These are phyloP conservation scores for Sternotherus odoratus DNA, from an alignment of 2,797 vertebrate species.

Conservation along the genomic window DNA sequence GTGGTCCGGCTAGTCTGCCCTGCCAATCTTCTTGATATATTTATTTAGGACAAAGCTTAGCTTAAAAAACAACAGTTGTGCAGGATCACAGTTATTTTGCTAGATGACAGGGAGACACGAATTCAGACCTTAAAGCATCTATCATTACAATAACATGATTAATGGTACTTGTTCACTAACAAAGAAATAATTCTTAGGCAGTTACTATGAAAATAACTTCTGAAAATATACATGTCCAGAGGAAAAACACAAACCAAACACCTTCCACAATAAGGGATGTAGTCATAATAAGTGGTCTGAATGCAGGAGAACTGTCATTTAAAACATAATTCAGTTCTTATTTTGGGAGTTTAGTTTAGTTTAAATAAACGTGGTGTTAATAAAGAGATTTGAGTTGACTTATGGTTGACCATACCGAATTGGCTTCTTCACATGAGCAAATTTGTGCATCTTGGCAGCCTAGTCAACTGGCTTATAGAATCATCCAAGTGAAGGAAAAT, in stretches of 20 bases:
- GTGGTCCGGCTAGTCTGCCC: neutral
- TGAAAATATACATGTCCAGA: slow-evolving; percentile 13
- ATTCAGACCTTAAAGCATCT: neutral
- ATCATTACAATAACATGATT: neutral
- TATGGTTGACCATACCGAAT: no score
- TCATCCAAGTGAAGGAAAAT: neutral
- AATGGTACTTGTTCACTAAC: neutral
- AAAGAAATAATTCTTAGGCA: neutral
- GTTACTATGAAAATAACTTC: neutral
- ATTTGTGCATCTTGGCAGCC: slow-evolving; percentile 39
- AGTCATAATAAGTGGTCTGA: neutral
- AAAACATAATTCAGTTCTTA: neutral
- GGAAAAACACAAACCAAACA: slow-evolving; percentile 4
- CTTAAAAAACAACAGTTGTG: neutral
- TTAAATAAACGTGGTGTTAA: slow-evolving; percentile 18
- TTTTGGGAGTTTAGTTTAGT: neutral
- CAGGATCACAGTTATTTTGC: neutral
- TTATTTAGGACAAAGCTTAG: neutral
- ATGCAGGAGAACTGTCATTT: neutral
- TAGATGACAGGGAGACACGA: neutral
- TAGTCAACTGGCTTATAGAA: slow-evolving; percentile 2
- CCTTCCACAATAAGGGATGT: slow-evolving; percentile 14
- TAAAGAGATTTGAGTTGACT: neutral
- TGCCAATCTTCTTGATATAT: neutral
- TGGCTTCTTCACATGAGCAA: neutral